phyloP scores from a whole-genome alignment of 2,113 vertebrate species.

The Lophotis ruficrista region DNA sequence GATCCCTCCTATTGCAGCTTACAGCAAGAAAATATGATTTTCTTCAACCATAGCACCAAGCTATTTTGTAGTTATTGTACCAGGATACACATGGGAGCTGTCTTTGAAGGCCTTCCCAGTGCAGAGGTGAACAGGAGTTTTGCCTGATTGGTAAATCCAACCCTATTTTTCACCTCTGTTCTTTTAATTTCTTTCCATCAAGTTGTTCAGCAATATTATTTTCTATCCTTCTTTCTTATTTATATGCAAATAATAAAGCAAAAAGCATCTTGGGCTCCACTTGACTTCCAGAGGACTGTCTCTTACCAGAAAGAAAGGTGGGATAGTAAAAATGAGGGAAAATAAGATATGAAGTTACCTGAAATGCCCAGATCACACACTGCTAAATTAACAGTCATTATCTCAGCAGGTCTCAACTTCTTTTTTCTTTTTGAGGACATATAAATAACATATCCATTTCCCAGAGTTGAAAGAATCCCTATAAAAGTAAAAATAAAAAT shows the following conservation, averaged over 20 bases:
- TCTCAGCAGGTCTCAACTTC: constrained; percentile 92
- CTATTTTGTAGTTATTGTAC: not conserved
- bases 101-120: not conserved
- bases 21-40: not conserved
- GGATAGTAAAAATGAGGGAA: not conserved
- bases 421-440: constrained; percentile 87
- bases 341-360: constrained; percentile 76
- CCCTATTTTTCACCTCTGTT: not conserved
- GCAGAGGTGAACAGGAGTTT: not conserved
- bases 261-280: not conserved
- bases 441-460: constrained; percentile 93
- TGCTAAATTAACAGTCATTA: constrained; percentile 94
- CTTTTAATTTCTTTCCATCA: not conserved
- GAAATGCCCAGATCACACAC: constrained; percentile 95
- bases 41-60: accelerated
- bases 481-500: constrained; percentile 38
- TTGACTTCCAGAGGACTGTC: not conserved
- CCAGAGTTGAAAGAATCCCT: constrained; percentile 90
- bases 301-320: not conserved
- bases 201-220: not conserved
- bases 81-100: not conserved
- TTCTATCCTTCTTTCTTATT: not conserved
- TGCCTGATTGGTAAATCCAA: not conserved
- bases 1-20: not conserved
- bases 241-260: not conserved